Percentiles rank a stretch among this genome's conserved stretches.
phyloP scores from a whole-genome alignment of 1,140 invertebrate species.

The Bombus soroeensis region DNA sequence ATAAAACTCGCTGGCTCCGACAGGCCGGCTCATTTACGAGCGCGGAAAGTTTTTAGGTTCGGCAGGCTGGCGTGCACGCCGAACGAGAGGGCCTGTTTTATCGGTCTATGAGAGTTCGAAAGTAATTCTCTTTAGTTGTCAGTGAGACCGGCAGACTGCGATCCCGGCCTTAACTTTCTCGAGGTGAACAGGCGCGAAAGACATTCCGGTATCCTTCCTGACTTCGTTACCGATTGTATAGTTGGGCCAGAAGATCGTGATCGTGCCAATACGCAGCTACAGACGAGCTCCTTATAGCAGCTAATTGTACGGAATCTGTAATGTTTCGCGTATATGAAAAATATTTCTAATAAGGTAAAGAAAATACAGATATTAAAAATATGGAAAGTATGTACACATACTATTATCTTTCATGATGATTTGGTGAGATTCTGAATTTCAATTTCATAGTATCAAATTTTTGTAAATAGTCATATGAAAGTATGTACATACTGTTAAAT shows the following conservation, averaged over 20 bases:
- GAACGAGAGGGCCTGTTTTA: slow-evolving; percentile 73
- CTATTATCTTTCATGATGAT: too few species aligned
- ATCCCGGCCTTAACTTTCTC: slow-evolving; percentile 52
- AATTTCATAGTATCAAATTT: too few species aligned
- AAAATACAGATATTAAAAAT: too few species aligned
- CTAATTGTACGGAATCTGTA: too few species aligned
- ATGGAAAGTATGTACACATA: too few species aligned
- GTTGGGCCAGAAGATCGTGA: neutral
- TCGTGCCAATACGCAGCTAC: too few species aligned
- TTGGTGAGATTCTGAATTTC: too few species aligned
- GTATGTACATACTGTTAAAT: too few species aligned
- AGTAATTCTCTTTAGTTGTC: slow-evolving; percentile 77
- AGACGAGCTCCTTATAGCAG: too few species aligned
- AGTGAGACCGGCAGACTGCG: slow-evolving; percentile 67
- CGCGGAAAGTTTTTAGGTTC: slow-evolving; percentile 75
- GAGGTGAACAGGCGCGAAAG: neutral
- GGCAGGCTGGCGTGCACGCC: slow-evolving; percentile 5
- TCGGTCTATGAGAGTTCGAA: slow-evolving; percentile 76
- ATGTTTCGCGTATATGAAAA: too few species aligned
- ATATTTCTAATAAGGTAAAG: too few species aligned
- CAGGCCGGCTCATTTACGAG: slow-evolving; percentile 77
- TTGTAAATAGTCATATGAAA: too few species aligned
- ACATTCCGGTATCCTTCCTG: neutral
- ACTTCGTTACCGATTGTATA: slow-evolving; percentile 53
- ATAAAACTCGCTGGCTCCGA: slow-evolving; percentile 74